These are phyloP conservation scores for Acomys russatus DNA, from an alignment of 2,797 vertebrate species.

Conservation along the genomic window DNA sequence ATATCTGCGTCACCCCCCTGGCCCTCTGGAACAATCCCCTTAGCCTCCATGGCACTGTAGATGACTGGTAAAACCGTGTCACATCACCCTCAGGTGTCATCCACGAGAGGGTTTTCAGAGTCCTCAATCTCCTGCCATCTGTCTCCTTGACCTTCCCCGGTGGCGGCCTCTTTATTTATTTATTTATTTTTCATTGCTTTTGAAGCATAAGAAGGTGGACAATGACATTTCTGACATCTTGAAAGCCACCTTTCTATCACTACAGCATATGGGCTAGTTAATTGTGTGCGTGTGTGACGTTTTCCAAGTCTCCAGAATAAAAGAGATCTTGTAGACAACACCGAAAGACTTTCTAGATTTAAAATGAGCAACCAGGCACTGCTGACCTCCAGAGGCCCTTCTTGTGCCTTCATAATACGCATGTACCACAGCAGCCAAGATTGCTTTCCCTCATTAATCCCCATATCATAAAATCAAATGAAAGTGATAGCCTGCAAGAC, in stretches of 20 bases:
- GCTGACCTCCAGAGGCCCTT: not conserved
- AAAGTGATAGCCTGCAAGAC: not conserved
- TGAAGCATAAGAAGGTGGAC: slow-evolving; percentile 47
- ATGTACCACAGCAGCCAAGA: not conserved
- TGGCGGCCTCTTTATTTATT: not conserved
- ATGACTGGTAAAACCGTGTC: not conserved
- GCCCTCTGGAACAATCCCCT: slow-evolving; percentile 16
- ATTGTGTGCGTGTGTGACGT: not conserved
- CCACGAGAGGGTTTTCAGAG: not conserved
- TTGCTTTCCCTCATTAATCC: not conserved
- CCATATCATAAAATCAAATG: not conserved
- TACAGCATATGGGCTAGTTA: not conserved
- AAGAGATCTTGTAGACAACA: not conserved
- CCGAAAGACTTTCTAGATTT: slow-evolving; percentile 23
- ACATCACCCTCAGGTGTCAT: not conserved
- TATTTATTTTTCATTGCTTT: not conserved
- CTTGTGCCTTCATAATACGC: not conserved
- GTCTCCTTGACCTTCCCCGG: not conserved
- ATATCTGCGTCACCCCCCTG: not conserved
- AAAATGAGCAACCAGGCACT: not conserved
- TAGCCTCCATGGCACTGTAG: slow-evolving; percentile 39
- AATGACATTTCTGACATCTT: slow-evolving; percentile 34
- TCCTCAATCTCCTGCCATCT: not conserved
- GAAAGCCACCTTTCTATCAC: slow-evolving; percentile 26
- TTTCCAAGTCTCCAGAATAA: slow-evolving; percentile 12